Percentiles rank a stretch among this genome's conserved stretches.
These are phyloP conservation scores for Strix uralensis DNA, from an alignment of 2,113 vertebrate species.

Conservation along the genomic window DNA sequence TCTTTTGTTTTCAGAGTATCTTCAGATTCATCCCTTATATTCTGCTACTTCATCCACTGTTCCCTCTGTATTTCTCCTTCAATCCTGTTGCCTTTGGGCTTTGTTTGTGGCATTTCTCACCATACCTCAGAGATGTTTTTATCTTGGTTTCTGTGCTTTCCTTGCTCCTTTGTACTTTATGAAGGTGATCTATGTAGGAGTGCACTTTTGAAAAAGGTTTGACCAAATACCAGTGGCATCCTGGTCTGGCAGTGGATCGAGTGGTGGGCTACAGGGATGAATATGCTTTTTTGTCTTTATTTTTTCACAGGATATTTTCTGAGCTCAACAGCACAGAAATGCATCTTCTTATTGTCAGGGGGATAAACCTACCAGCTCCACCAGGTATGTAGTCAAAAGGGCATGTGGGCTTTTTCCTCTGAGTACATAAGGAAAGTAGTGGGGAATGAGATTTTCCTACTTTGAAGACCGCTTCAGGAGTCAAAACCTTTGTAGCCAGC, in stretches of 20 bases:
- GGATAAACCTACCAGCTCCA: slow-evolving; percentile 93
- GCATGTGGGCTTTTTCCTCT: neutral
- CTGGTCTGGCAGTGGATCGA: neutral
- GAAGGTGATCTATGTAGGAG: neutral
- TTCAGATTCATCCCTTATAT: neutral
- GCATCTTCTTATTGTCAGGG: slow-evolving; percentile 89
- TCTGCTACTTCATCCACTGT: neutral
- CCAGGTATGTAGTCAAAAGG: slow-evolving; percentile 73
- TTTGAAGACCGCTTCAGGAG: neutral
- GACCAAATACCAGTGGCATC: neutral
- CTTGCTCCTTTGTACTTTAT: neutral
- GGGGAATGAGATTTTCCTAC: neutral
- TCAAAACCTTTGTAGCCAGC: neutral
- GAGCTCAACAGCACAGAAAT: slow-evolving; percentile 97
- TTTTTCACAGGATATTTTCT: slow-evolving; percentile 87
- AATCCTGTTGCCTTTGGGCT: neutral
- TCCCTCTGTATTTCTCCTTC: neutral
- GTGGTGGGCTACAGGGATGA: neutral
- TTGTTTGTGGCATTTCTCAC: neutral
- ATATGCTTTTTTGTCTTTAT: neutral
- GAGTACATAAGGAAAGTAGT: neutral
- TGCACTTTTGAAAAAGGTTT: neutral
- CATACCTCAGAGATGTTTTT: neutral
- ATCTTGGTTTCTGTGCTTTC: neutral
- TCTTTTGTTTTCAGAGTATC: neutral